These are phyloP conservation scores for Heterodera schachtii DNA, from an alignment of 1,140 invertebrate genomes.

Conservation along the genomic window DNA sequence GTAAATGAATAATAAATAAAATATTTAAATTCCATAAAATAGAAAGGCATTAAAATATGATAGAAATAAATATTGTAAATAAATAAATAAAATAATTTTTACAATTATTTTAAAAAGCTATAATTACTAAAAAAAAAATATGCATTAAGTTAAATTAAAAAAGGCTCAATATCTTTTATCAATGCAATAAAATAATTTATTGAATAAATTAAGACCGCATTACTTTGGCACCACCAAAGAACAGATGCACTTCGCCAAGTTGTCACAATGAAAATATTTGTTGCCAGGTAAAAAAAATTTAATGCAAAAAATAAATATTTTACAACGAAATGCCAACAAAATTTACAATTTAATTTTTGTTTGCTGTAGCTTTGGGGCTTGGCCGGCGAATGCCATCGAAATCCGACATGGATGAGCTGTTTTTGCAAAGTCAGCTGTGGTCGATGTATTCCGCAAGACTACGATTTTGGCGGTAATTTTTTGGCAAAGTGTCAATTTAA, in stretches of 20 bases:
- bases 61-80: too few species aligned
- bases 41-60: too few species aligned
- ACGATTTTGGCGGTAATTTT: conserved; percentile 46
- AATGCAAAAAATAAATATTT: not conserved
- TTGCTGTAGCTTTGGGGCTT: conserved; percentile 45
- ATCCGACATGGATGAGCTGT: conserved; percentile 51
- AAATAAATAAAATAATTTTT: too few species aligned
- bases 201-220: conserved; percentile 14
- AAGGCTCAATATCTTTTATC: too few species aligned
- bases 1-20: too few species aligned
- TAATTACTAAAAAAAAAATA: too few species aligned
- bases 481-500: too few species aligned
- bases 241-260: conserved; percentile 46
- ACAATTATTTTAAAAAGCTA: too few species aligned
- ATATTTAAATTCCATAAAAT: too few species aligned
- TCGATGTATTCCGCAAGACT: conserved; percentile 50
- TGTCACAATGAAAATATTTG: conserved; percentile 58
- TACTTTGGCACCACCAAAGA: conserved; percentile 19
- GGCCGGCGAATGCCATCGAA: conserved; percentile 42
- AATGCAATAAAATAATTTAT: too few species aligned
- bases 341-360: conserved; percentile 8
- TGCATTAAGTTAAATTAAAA: not conserved
- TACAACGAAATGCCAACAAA: not conserved
- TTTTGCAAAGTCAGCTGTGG: conserved; percentile 54
- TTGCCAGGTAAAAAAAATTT: conserved; percentile 23